phyloP scores from a whole-genome alignment of 1,140 invertebrate genomes.

The Cydia splendana region DNA sequence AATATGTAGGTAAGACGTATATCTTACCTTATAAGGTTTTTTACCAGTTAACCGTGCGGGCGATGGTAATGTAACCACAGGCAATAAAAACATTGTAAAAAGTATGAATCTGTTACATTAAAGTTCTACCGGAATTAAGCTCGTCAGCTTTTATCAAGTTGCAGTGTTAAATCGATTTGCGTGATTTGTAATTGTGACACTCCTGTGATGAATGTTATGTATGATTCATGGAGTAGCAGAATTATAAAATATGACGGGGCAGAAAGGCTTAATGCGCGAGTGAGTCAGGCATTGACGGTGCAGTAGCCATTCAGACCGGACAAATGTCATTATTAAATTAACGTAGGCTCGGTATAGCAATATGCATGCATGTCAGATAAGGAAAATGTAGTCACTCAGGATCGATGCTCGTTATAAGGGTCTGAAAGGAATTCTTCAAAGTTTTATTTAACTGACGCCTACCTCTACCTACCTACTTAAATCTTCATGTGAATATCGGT shows the following conservation, averaged over 20 bases:
- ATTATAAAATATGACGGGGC: conserved; percentile 31
- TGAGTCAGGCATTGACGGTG: not conserved
- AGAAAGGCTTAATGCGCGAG: conserved; percentile 12
- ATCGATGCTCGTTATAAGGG: not conserved
- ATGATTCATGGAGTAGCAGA: conserved; percentile 7
- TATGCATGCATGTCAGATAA: not conserved
- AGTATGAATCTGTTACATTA: not conserved
- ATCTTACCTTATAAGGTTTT: too few relatives aligned
- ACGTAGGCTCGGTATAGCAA: not conserved
- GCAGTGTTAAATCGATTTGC: not conserved
- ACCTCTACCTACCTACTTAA: too few relatives aligned
- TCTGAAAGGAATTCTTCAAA: not conserved
- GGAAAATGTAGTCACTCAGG: not conserved
- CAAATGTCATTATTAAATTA: conserved; percentile 26
- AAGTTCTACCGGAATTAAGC: not conserved
- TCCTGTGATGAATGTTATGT: not conserved
- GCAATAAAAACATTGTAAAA: too few relatives aligned
- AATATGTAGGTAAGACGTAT: too few relatives aligned
- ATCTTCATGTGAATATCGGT: too few relatives aligned
- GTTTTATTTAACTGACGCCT: not conserved
- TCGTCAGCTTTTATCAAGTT: not conserved
- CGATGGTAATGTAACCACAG: too few relatives aligned
- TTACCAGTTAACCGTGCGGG: too few relatives aligned
- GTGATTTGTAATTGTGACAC: not conserved
- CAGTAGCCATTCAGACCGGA: conserved; percentile 19